Conservation (phyloP, 2,113 vertebrate species). For the Triplophysa rosa region DNA sequence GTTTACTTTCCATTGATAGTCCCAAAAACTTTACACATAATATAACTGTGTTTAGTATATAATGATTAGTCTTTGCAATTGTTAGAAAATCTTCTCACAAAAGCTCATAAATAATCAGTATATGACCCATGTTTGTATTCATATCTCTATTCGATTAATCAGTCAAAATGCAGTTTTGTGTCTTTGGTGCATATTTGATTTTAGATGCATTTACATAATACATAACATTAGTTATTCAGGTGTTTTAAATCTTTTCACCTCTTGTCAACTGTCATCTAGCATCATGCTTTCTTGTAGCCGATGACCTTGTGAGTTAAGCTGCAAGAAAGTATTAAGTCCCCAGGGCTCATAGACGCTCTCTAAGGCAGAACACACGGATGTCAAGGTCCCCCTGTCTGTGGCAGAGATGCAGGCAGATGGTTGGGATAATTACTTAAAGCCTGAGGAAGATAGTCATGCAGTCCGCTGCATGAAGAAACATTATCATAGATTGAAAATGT, state of each 20-base stretch:
- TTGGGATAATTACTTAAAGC: conserved; percentile 56
- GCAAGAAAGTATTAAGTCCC: conserved; percentile 2
- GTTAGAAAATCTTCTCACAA: too few species aligned
- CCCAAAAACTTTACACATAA: neutral
- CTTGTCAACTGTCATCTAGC: neutral
- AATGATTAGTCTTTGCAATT: too few species aligned
- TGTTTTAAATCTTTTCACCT: neutral
- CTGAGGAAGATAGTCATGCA: conserved; percentile 51
- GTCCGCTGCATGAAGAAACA: conserved; percentile 42
- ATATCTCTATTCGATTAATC: too few species aligned
- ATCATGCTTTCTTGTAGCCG: conserved; percentile 4
- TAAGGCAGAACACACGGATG: conserved; percentile 43
- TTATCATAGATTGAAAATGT: conserved; percentile 46
- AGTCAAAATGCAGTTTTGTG: too few species aligned
- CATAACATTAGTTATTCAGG: neutral
- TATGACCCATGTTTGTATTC: too few species aligned
- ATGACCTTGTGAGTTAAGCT: conserved; percentile 30
- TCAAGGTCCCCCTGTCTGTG: conserved; percentile 52
- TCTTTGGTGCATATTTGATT: too few species aligned
- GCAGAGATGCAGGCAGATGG: conserved; percentile 53
- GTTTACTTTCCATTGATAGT: conserved; percentile 20
- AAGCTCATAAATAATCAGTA: too few species aligned
- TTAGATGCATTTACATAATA: too few species aligned
- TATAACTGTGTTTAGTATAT: too few species aligned
- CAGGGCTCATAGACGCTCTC: conserved; percentile 17